Evolutionary conservation across 2,797 vertebrate species (phyloP).

Genomic region (Sarcoramphus papa): DNA sequence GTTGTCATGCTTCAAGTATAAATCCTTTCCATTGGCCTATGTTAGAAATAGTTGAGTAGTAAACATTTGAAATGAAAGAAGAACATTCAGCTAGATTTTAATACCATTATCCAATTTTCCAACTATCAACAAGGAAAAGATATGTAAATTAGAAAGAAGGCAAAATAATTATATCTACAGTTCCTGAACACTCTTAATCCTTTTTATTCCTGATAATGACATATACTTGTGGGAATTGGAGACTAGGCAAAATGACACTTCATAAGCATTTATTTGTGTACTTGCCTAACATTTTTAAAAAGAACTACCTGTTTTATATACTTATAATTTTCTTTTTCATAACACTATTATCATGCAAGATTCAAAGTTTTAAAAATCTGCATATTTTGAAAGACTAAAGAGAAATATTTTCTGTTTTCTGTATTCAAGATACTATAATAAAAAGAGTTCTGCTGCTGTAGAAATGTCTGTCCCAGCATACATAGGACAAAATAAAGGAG

Average conservation of each 20-base stretch:
- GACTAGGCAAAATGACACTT: background rate
- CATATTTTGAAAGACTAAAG: background rate
- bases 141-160: background rate
- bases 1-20: background rate
- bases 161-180: background rate
- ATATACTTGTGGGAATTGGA: background rate
- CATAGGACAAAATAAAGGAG: background rate
- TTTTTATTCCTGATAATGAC: background rate
- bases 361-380: background rate
- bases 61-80: background rate
- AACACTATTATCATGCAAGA: background rate
- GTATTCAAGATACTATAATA: background rate
- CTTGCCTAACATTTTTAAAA: background rate
- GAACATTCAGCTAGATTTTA: background rate
- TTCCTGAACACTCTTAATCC: background rate
- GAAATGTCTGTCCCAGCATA: background rate
- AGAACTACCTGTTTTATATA: background rate
- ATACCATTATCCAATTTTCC: background rate
- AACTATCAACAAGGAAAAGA: background rate
- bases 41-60: background rate
- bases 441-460: background rate
- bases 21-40: background rate
- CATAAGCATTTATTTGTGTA: background rate
- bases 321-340: background rate
- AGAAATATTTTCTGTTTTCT: background rate